Evolutionary conservation across 2,888 invertebrate genomes (phyloP).

Genomic region (Apamea crenata): DNA sequence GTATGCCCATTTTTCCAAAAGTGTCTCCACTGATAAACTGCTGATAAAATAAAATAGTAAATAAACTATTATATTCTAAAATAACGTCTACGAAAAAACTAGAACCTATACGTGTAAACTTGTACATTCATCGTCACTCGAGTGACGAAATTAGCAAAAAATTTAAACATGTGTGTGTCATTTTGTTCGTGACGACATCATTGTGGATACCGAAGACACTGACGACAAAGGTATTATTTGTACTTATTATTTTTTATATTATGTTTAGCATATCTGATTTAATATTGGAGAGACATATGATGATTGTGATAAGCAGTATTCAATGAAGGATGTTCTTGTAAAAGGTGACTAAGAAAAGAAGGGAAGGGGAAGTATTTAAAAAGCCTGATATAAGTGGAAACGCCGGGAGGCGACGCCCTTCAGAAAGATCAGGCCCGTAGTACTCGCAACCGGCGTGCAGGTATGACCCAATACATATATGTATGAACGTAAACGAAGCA

Average conservation of each 20-base stretch:
- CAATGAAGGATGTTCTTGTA: not conserved
- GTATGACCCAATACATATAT: too few species aligned
- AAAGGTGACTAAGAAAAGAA: too few species aligned
- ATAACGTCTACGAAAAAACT: not conserved
- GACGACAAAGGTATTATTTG: conserved; percentile 7
- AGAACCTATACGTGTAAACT: not conserved
- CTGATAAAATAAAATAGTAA: not conserved
- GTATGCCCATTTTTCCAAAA: not conserved
- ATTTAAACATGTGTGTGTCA: conserved; percentile 16
- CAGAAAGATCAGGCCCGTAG: too few species aligned
- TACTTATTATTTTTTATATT: conserved; percentile 2
- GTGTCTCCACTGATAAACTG: not conserved
- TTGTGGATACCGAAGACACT: not conserved
- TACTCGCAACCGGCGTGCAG: too few species aligned
- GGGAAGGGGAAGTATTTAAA: too few species aligned
- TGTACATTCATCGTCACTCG: conserved; percentile 2
- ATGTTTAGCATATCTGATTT: not conserved
- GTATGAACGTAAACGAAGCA: too few species aligned
- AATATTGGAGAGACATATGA: not conserved
- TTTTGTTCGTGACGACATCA: not conserved
- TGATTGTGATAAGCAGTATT: not conserved
- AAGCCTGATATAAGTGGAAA: too few species aligned
- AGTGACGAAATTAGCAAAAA: conserved; percentile 28
- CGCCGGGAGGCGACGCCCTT: too few species aligned
- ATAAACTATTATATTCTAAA: not conserved